Conservation (phyloP, 2,113 vertebrate genomes). For the Saguinus imperator region DNA sequence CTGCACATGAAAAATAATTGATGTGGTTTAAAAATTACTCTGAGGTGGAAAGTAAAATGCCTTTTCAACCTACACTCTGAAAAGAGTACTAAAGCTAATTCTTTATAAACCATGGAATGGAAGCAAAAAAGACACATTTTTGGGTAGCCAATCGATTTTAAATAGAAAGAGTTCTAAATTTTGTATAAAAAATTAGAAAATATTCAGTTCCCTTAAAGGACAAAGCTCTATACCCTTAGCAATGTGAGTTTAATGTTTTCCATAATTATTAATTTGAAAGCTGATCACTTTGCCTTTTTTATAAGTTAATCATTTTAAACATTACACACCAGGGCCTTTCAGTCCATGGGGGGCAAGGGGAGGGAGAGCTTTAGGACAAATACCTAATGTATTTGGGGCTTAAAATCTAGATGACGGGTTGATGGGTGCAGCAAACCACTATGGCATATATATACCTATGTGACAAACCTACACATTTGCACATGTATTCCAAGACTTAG, state of each 20-base stretch:
- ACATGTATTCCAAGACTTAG: too few relatives aligned
- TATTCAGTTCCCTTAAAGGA: not conserved
- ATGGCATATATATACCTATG: too few relatives aligned
- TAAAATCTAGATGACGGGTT: too few relatives aligned
- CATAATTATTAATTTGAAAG: conserved; percentile 7
- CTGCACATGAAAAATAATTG: conserved; percentile 77
- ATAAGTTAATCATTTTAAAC: not conserved
- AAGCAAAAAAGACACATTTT: not conserved
- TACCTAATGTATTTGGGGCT: too few relatives aligned
- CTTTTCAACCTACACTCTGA: conserved; percentile 48
- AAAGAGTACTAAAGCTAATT: conserved; percentile 50
- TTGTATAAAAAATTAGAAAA: conserved; percentile 5
- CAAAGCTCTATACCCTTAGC: not conserved
- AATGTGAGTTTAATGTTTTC: not conserved
- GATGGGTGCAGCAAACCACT: too few relatives aligned
- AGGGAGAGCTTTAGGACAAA: too few relatives aligned
- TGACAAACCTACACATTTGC: too few relatives aligned
- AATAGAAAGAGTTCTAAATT: not conserved
- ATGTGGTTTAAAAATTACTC: conserved; percentile 70
- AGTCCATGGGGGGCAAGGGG: too few relatives aligned
- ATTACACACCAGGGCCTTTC: too few relatives aligned
- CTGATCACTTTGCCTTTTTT: conserved; percentile 2
- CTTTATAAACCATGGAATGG: conserved; percentile 42
- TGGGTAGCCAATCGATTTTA: not conserved
- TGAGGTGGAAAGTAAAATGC: conserved; percentile 62